phyloP scores from a whole-genome alignment of 2,888 invertebrate species.

The Mimas tiliae region DNA sequence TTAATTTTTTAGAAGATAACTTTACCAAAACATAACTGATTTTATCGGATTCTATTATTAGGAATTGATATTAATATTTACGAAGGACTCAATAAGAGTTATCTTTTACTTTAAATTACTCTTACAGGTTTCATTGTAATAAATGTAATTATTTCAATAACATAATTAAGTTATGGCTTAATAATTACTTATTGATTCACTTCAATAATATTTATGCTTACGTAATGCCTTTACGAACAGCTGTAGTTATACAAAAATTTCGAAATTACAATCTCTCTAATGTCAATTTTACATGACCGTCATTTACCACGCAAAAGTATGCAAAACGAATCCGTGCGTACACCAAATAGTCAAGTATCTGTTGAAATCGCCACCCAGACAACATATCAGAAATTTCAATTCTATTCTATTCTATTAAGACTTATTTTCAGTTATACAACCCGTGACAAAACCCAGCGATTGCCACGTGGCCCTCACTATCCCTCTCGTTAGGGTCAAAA shows the following conservation, averaged over 20 bases:
- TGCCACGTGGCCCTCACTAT: constrained; percentile 69
- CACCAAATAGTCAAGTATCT: constrained; percentile 7
- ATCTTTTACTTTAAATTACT: neutral
- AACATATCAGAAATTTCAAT: neutral
- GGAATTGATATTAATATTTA: neutral
- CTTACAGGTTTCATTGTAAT: neutral
- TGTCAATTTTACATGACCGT: too few species aligned
- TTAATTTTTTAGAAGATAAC: too few species aligned
- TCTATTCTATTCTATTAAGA: constrained; percentile 27
- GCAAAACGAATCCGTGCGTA: constrained; percentile 13
- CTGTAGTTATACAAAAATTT: neutral
- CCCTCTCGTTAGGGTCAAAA: constrained; percentile 73
- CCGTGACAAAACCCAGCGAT: constrained; percentile 40
- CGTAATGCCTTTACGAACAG: neutral
- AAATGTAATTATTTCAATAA: neutral
- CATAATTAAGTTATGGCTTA: too few species aligned
- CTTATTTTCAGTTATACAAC: constrained; percentile 33
- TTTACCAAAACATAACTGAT: neutral
- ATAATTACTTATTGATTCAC: too few species aligned
- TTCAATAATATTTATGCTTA: neutral
- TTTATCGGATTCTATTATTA: neutral
- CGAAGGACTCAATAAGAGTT: neutral
- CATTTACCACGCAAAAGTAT: neutral
- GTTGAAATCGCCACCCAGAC: neutral
- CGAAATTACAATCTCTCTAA: neutral